Evolutionary conservation across 2,113 vertebrate species (phyloP).

Genomic region (Hypocryptadius cinnamomeus): DNA sequence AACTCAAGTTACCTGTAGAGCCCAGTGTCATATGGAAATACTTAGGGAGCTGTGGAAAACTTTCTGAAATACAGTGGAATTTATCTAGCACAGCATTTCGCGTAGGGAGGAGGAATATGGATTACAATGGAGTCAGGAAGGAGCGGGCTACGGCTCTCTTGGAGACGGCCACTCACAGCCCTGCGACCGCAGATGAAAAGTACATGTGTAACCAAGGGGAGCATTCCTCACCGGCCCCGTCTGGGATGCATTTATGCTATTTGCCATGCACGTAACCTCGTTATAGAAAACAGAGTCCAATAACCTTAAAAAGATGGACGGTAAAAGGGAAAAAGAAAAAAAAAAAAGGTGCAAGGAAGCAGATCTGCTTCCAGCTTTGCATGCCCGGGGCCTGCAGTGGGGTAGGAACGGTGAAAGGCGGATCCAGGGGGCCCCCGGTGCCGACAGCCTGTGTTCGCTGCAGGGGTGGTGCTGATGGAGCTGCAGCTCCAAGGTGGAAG

Average conservation of each 20-base stretch:
- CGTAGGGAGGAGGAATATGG: constrained; percentile 53
- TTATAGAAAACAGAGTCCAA: constrained; percentile 54
- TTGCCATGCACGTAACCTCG: constrained; percentile 56
- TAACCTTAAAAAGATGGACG: constrained; percentile 29
- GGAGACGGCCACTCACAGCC: constrained; percentile 8
- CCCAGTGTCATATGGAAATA: constrained; percentile 70
- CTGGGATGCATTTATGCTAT: constrained; percentile 52
- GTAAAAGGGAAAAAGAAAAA: background rate
- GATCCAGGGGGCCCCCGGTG: background rate
- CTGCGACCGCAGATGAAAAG: constrained; percentile 40
- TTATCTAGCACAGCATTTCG: constrained; percentile 55
- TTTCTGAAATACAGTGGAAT: constrained; percentile 71
- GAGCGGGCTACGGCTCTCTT: background rate
- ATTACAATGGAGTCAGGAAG: constrained; percentile 54
- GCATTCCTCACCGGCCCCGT: constrained; percentile 21
- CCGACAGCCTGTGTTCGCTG: background rate
- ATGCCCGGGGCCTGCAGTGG: background rate
- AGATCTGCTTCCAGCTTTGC: constrained; percentile 28
- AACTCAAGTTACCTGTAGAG: constrained; percentile 77
- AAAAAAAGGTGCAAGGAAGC: constrained; percentile 36
- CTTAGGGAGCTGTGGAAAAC: constrained; percentile 74
- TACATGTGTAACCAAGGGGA: constrained; percentile 38
- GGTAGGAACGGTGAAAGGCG: background rate
- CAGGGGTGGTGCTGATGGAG: background rate
- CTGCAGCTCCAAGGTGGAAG: background rate